These are phyloP conservation scores for Andricus curvator DNA, from an alignment of 2,888 invertebrate species.

Conservation along the genomic window DNA sequence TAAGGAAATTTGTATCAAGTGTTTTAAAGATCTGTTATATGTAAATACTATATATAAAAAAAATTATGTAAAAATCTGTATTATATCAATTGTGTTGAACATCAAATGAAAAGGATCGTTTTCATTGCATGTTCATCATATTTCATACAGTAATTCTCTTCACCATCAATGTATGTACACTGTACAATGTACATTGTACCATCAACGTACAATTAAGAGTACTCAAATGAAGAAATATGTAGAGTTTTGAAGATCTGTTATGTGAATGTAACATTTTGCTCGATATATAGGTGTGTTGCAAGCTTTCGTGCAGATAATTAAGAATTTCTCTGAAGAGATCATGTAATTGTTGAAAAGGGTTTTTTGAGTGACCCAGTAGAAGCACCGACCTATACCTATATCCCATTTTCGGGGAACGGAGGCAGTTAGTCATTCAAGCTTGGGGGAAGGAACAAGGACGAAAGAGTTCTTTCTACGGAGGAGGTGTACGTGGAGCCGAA, in stretches of 20 bases:
- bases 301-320: conserved; percentile 44
- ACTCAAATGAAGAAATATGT: neutral
- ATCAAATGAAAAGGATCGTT: no score
- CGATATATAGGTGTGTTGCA: neutral
- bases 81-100: no score
- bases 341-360: conserved; percentile 23
- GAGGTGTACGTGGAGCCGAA: conserved; percentile 3
- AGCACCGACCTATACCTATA: conserved; percentile 12
- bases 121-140: no score
- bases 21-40: no score
- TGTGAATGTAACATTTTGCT: neutral
- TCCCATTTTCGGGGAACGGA: conserved; percentile 50
- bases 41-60: no score
- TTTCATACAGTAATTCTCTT: no score
- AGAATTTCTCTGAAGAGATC: neutral
- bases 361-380: conserved; percentile 21
- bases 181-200: no score
- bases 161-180: no score
- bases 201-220: no score
- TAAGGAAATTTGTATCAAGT: no score
- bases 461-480: neutral
- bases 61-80: no score
- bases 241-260: neutral
- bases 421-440: conserved; percentile 53
- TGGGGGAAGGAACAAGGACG: conserved; percentile 10